Conservation (phyloP, 2,888 invertebrate genomes). For the Halocaridina rubra region DNA sequence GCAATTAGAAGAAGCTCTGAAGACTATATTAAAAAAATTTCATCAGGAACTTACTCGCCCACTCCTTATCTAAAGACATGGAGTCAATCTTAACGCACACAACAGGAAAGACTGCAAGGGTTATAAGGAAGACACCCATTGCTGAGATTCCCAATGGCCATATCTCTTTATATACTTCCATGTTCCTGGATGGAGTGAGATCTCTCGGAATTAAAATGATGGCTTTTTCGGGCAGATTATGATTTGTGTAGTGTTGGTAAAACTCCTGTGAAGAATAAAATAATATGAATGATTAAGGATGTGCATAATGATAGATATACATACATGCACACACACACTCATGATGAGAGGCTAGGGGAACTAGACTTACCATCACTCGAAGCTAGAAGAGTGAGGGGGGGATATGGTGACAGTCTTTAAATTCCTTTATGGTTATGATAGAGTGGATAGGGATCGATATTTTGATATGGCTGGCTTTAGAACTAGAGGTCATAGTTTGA, state of each 20-base stretch:
- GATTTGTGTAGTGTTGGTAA: constrained; percentile 58
- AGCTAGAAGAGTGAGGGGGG: too few relatives aligned
- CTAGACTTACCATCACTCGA: too few relatives aligned
- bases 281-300: too few relatives aligned
- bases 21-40: not conserved
- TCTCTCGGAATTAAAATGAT: not conserved
- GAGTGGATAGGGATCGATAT: too few relatives aligned
- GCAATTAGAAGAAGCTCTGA: not conserved
- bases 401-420: too few relatives aligned
- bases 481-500: too few relatives aligned
- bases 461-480: too few relatives aligned
- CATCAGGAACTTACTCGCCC: constrained; percentile 75
- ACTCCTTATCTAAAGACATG: constrained; percentile 73
- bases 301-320: too few relatives aligned
- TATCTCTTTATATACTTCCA: constrained; percentile 72
- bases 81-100: constrained; percentile 88
- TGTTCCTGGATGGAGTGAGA: not conserved
- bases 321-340: too few relatives aligned
- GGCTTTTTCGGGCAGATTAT: constrained; percentile 12
- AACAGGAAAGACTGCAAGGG: constrained; percentile 87
- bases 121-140: constrained; percentile 84
- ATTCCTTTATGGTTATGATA: too few relatives aligned
- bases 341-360: too few relatives aligned
- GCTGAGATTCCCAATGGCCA: constrained; percentile 84
- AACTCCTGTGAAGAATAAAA: constrained; percentile 62